Conservation (phyloP, 2,888 invertebrate genomes). For the Orthosia gracilis region DNA sequence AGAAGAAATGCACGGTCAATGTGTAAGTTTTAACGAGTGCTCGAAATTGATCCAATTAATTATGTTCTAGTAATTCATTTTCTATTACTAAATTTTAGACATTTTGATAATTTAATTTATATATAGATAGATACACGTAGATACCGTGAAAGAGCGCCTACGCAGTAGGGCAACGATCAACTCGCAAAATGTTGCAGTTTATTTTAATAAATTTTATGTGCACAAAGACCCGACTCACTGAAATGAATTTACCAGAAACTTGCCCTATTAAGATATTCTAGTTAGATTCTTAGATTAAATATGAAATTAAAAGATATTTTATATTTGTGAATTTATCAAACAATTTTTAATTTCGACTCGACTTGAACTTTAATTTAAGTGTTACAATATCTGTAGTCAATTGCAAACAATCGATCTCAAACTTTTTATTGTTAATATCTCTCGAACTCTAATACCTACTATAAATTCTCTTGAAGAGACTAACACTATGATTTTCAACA, state of each 20-base stretch:
- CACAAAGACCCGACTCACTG: slow-evolving; percentile 59
- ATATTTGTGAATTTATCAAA: slow-evolving; percentile 53
- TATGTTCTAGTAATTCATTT: slow-evolving; percentile 90
- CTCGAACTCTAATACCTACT: slow-evolving; percentile 74
- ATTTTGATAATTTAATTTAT: slow-evolving; percentile 84
- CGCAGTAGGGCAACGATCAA: slow-evolving; percentile 68
- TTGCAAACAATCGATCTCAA: slow-evolving; percentile 58
- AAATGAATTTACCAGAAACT: slow-evolving; percentile 63
- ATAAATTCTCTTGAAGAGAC: slow-evolving; percentile 77
- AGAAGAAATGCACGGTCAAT: slow-evolving; percentile 89
- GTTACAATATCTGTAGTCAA: slow-evolving; percentile 52
- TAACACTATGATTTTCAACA: slow-evolving; percentile 75
- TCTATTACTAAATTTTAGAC: slow-evolving; percentile 88
- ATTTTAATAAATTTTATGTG: slow-evolving; percentile 63
- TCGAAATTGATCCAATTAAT: slow-evolving; percentile 88
- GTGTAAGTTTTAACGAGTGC: slow-evolving; percentile 91
- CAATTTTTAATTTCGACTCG: slow-evolving; percentile 45
- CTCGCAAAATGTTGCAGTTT: slow-evolving; percentile 60
- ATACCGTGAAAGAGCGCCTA: slow-evolving; percentile 76
- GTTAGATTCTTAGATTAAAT: slow-evolving; percentile 66
- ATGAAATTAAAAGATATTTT: slow-evolving; percentile 55
- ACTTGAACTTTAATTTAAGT: slow-evolving; percentile 51
- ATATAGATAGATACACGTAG: slow-evolving; percentile 84
- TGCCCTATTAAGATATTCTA: slow-evolving; percentile 63
- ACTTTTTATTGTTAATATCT: slow-evolving; percentile 66